A percentile compares a stretch with the other conserved stretches of the same genome.
Evolutionary conservation across 2,888 invertebrate genomes (phyloP).

Genomic region (Mystacides longicornis): DNA sequence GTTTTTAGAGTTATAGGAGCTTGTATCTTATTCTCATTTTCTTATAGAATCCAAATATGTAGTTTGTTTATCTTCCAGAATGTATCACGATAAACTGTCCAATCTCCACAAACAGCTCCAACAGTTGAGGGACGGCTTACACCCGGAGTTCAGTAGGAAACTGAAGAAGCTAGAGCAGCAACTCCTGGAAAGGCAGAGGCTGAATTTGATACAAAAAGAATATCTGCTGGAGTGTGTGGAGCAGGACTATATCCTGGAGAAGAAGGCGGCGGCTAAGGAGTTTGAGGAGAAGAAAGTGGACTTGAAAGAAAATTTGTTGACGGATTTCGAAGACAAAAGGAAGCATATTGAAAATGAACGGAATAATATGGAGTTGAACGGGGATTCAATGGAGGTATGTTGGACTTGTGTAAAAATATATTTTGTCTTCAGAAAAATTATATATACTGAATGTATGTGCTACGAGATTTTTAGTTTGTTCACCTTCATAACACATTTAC

Average conservation of each 20-base stretch:
- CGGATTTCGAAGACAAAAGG: constrained; percentile 88
- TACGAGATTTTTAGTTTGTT: too few relatives aligned
- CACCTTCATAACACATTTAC: too few relatives aligned
- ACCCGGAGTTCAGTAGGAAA: constrained; percentile 78
- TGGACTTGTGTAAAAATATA: too few relatives aligned
- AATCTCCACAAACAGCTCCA: constrained; percentile 83
- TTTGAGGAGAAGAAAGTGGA: constrained; percentile 94
- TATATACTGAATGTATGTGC: too few relatives aligned
- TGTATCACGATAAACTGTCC: constrained; percentile 86
- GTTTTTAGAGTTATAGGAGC: too few relatives aligned
- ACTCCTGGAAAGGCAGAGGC: constrained; percentile 68
- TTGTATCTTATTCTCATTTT: too few relatives aligned
- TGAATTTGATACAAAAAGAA: constrained; percentile 71
- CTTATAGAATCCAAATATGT: too few relatives aligned
- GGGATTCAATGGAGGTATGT: constrained; percentile 78
- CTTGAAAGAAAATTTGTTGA: constrained; percentile 77
- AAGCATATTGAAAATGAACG: constrained; percentile 84
- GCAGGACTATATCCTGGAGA: constrained; percentile 79
- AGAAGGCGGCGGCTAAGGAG: constrained; percentile 82
- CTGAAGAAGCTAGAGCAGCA: constrained; percentile 76
- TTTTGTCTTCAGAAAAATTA: too few relatives aligned
- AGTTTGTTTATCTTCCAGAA: constrained; percentile 52
- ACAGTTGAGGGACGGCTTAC: constrained; percentile 77
- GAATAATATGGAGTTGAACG: constrained; percentile 82
- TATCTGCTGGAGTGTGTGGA: constrained; percentile 83